Conservation (phyloP, 1,140 invertebrate genomes). For the Drosophila oshimai region DNA sequence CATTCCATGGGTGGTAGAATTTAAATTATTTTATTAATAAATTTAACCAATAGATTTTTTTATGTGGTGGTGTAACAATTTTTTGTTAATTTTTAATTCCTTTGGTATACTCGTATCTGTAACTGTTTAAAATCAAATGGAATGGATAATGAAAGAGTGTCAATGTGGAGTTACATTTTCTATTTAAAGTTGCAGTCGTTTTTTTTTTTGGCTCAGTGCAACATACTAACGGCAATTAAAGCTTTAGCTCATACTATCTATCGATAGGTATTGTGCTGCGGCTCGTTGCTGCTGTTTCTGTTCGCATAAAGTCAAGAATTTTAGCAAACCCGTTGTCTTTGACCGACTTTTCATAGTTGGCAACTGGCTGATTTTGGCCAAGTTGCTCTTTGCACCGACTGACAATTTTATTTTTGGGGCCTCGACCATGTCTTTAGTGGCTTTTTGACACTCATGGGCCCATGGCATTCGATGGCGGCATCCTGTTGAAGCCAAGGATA, state of each 20-base stretch:
- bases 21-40: no score
- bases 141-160: no score
- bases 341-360: slow-evolving; percentile 56
- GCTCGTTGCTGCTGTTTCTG: slow-evolving; percentile 23
- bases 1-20: no score
- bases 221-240: slow-evolving; percentile 69
- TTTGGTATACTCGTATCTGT: no score
- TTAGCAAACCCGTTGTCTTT: slow-evolving; percentile 66
- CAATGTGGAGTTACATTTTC: no score
- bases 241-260: slow-evolving; percentile 38
- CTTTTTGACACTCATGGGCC: slow-evolving; percentile 7
- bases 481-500: slow-evolving; percentile 5
- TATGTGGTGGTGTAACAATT: no score
- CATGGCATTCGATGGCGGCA: slow-evolving; percentile 12
- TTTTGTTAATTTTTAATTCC: no score
- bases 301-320: slow-evolving; percentile 64
- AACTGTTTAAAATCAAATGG: no score
- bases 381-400: slow-evolving; percentile 24
- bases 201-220: background rate
- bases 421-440: slow-evolving; percentile 26
- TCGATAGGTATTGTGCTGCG: slow-evolving; percentile 41
- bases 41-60: no score
- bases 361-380: slow-evolving; percentile 32
- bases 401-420: slow-evolving; percentile 21
- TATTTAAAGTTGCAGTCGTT: background rate